A percentile compares a stretch with the other conserved stretches of the same genome.
These are phyloP conservation scores for Heterodera filipjevi DNA, from an alignment of 2,888 invertebrate species.

Conservation along the genomic window DNA sequence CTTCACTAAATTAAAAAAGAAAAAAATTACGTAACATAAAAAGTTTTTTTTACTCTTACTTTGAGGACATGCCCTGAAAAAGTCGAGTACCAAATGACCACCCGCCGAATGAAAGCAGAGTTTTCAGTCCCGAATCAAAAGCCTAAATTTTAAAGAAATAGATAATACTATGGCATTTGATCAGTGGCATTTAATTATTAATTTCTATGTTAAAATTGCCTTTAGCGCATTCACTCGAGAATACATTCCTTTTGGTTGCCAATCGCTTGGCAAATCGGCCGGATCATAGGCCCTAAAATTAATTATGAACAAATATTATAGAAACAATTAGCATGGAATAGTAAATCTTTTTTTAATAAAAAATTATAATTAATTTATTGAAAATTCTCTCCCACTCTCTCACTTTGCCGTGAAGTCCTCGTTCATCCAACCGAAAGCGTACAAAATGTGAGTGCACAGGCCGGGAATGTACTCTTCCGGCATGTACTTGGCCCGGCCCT, in stretches of 20 bases:
- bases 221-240: conserved; percentile 78
- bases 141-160: conserved; percentile 69
- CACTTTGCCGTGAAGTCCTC: conserved; percentile 73
- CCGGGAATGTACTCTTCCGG: conserved; percentile 50
- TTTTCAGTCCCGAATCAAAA: conserved; percentile 85
- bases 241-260: conserved; percentile 82
- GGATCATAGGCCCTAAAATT: conserved; percentile 53
- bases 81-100: conserved; percentile 87
- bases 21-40: not conserved
- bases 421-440: conserved; percentile 96
- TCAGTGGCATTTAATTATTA: not conserved
- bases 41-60: conserved; percentile 16
- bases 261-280: conserved; percentile 77
- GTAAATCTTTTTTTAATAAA: too few species aligned
- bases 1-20: not conserved
- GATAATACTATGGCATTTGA: not conserved
- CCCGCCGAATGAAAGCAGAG: conserved; percentile 89
- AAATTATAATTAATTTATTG: not conserved
- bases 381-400: not conserved
- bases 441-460: conserved; percentile 83
- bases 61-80: conserved; percentile 58
- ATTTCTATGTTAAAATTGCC: not conserved
- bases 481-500: conserved; percentile 71
- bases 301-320: too few species aligned
- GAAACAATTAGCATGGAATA: too few species aligned